Percentiles rank a stretch among this genome's conserved stretches.
phyloP scores from a whole-genome alignment of 2,888 invertebrate genomes.

The Ceraclea dissimilis region DNA sequence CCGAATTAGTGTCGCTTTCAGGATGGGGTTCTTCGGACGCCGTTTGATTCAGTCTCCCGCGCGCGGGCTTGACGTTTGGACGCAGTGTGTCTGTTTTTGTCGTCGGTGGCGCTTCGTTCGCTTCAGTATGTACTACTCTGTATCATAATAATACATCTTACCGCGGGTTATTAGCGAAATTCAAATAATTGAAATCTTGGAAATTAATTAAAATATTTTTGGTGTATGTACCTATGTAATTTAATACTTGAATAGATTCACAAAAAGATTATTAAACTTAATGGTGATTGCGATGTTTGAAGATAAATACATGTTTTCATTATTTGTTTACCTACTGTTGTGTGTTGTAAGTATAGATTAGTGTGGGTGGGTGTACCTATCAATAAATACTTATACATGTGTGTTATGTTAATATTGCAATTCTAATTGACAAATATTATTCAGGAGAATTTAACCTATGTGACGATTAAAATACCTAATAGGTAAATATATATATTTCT shows the following conservation, averaged over 20 bases:
- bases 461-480: too few relatives aligned
- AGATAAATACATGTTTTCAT: neutral
- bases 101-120: constrained; percentile 3
- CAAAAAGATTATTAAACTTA: neutral
- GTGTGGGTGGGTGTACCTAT: neutral
- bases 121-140: neutral
- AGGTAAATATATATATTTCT: too few relatives aligned
- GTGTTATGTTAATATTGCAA: too few relatives aligned
- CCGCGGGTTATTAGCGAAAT: neutral
- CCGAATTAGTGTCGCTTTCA: neutral
- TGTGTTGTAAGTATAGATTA: neutral
- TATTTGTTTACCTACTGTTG: neutral
- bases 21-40: constrained; percentile 9
- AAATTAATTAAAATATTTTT: neutral
- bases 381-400: neutral
- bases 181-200: neutral
- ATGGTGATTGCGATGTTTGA: neutral
- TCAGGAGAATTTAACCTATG: too few relatives aligned
- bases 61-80: constrained; percentile 7
- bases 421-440: too few relatives aligned
- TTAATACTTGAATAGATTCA: too few relatives aligned
- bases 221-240: neutral
- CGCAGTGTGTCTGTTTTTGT: neutral
- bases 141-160: neutral
- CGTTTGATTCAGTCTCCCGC: constrained; percentile 11